Evolutionary conservation across 2,888 invertebrate genomes (phyloP), one percentile per base, ranked within the genome.

Genomic region (Drosophila emarginata): DNA sequence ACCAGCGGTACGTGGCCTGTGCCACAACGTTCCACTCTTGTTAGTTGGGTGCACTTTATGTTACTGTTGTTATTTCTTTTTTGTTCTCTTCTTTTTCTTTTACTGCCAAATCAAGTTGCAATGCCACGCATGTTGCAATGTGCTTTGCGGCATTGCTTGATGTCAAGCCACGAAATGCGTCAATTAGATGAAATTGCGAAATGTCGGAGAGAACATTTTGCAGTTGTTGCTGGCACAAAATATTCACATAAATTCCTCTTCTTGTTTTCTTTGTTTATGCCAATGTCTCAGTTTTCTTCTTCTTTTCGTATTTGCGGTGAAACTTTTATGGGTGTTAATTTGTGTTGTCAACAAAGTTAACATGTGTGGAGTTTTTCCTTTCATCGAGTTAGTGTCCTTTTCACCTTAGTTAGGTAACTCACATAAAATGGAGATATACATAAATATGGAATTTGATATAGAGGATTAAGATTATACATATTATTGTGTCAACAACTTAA

Each of bases 101-200:
- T 72, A 67, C 15, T 18, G 64, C 72, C 71, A 74, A 79, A 84
- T 72, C 81, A 67, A 72, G 78, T 73, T 76, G 87, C 73, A 78
- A 73, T 76, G 54, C 58, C 56, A 57, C 67, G 64, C 66, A 62
- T 65, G 72, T 56, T 68, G 69, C 58, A 58, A 53, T 72, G 70
- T 71, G 66, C 67, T 64, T 50, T 73, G 78, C 67, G 78, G 79
- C 61, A 45, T 71, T 74, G 66, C 54, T 54, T 36, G 54, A 64
- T 87, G 84, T 80, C 88, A 80, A 80, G 77, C 79, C 80, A 86
- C 79, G 80, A 79, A 85, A 87, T 77, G 87, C 86, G 86, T 88
- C 89, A 88, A 89, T 88, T 89, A 88, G 89, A 85, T 78, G 73
- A 79, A 87, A 88, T 80, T 82, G 84, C 85, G 78, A 82, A 88